Conservation (phyloP, 2,113 vertebrate genomes). For the Eretmochelys imbricata region DNA sequence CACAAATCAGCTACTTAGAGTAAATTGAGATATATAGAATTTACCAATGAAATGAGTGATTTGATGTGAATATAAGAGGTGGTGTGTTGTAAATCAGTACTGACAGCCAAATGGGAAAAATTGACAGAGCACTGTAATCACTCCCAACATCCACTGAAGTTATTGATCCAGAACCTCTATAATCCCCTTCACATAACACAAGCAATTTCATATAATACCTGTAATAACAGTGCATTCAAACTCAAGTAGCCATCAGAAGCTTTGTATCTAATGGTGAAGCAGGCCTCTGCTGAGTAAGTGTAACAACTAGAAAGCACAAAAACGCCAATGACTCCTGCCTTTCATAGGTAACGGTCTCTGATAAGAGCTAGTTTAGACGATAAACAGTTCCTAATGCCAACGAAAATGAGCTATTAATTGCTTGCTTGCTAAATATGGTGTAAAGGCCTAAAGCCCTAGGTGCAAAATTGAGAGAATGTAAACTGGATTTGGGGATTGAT, state of each 20-base stretch:
- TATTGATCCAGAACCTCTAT: conserved; percentile 97
- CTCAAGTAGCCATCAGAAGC: conserved; percentile 93
- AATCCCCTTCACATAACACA: conserved; percentile 96
- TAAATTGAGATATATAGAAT: conserved; percentile 90
- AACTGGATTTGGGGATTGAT: conserved; percentile 76
- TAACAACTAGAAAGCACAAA: conserved; percentile 76
- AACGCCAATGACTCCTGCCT: conserved; percentile 73
- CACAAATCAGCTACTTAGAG: conserved; percentile 89
- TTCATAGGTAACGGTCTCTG: conserved; percentile 76
- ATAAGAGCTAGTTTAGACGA: conserved; percentile 81
- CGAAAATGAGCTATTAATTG: conserved; percentile 87
- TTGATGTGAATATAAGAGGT: conserved; percentile 88
- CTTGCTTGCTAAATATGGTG: conserved; percentile 77
- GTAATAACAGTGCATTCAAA: conserved; percentile 95
- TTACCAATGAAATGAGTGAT: conserved; percentile 89
- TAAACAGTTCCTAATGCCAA: conserved; percentile 80
- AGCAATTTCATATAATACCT: conserved; percentile 99
- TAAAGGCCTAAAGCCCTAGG: conserved; percentile 68
- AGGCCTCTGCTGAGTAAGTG: conserved; percentile 81
- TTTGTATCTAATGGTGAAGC: conserved; percentile 88
- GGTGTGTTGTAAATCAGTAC: conserved; percentile 86
- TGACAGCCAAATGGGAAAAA: conserved; percentile 90
- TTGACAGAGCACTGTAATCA: conserved; percentile 96
- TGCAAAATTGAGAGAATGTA: conserved; percentile 56
- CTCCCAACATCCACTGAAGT: conserved; percentile 93